Evolutionary conservation across 2,888 invertebrate genomes (phyloP), one percentile per base, ranked within the genome.

Genomic region (Eupithecia insigniata): DNA sequence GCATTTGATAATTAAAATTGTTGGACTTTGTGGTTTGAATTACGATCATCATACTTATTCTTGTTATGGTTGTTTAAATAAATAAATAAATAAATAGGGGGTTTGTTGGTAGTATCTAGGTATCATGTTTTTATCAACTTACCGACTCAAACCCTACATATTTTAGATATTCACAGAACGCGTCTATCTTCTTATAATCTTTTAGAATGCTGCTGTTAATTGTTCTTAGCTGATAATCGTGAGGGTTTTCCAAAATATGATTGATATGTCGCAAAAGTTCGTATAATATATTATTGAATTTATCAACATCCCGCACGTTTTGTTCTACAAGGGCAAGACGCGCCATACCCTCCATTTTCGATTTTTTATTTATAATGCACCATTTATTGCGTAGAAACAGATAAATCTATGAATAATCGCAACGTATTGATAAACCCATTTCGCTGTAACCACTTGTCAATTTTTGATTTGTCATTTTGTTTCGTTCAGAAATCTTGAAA

Each of bases 261-360:
- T 80, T 84, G 65, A 93, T 88, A 34, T 83, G 81, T 65, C 83
- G 81, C 75, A 90, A 81, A 75, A 94, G 85, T 86, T 90, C 89
- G 62, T 85, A 81, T 12, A 94, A 80, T 75, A 92, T 80, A 84
- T 86, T 87, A 78, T 82, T 84, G 76, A 88, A 94, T 74, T 84
- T 86, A 72, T 89, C 84, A 26, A 76, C 70, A 73, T 91, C 87
- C 70, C 85, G 80, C 32, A 92, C 78, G 75, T 84, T 85, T 81
- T 90, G 89, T 82, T 94, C 94, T n/a, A 94, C 85, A 51, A 92
- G 80, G 75, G 93, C 94, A 66, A 94, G 85, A 69, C 93, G 90
- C 58, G 94, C 93, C 87, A 90, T 91, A 76, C 92, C 91, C 78
- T 94, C 93, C 94, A 94, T 94, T 85, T 79, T 88, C 22, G 62